Base-by-base conservation (phyloP, 1,140 invertebrate genomes). In the Archegozetes longisetosus region DNA sequence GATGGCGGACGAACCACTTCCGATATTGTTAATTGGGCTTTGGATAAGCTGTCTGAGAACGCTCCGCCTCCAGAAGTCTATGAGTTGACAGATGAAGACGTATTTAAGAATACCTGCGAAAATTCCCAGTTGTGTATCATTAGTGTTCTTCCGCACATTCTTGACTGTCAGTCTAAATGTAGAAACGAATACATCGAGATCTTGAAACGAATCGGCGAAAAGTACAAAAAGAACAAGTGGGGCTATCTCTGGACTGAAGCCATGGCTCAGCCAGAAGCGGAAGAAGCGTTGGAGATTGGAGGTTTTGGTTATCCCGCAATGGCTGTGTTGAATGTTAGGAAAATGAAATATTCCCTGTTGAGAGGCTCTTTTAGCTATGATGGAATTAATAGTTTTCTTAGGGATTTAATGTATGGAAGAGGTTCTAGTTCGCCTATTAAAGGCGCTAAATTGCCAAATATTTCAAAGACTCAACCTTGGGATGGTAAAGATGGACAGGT, bases 241-340 rank as follows among this genome's bases (percentile, higher is more conserved):
- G 92, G 92, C 63, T 98, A 93, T 91, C 73, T 92, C 3, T 98
- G 95, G 95, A 71, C 85, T 2, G 93, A 98, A 73, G 93, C 88
- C 51, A 83, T 82, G 26, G 75, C 83, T 17, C 93, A 98, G 73
- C 70, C 76, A 0, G 78, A 83, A 1, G 68, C 98, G 9, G 95
- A 98, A 74, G 81, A 85, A 65, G 79, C 85, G 2, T 72, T 99
- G 24, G 94, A 92, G 66, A 86, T 99, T 60, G 96, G 96, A 58
- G 81, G 80, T 55, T 82, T 82, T 68, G 79, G 80, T 26, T 82
- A 81, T 63, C 79, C 79, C 25, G 93, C 94, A 13, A 84, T 99
- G 82, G 92, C 89, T 13, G 93, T 92, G 24, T 82, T 98, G 27
- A 98, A 97, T 74, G 79, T 83, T 9, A 91, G 95, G 73, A 98